Base-by-base conservation (phyloP, 2,113 vertebrate genomes). In the Passer montanus region DNA sequence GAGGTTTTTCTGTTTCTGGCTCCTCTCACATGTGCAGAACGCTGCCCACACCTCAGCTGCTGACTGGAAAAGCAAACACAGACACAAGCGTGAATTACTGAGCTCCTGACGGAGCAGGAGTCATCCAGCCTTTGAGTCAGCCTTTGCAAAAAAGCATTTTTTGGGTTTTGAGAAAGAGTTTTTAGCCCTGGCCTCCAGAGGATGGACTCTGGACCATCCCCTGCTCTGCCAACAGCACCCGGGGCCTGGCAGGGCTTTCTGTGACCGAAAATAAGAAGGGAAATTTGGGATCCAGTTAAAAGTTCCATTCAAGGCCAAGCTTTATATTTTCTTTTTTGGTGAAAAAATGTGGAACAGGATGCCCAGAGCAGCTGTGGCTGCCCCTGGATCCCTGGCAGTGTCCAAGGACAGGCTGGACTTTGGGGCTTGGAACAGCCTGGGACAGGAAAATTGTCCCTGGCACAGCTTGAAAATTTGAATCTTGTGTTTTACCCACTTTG, bases 31-130 rank as follows among this genome's bases (percentile, higher is more conserved):
- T 30, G 55, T 68, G 67, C 88, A 88, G 46, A 26, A 15, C 30
- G 41, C 76, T 95, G 84, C 76, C 85, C 64, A 53, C 68, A 77
- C 41, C 85, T 94, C 86, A 60, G 80, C 89, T 84, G 72, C 66
- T 73, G 69, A 12, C 26, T 88, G 95, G 87, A 90, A 95, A 95
- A 77, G 6, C 76, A 89, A 95, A 87, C 80, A 53, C 53, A 73
- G 93, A n/a, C 49, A 41, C 41, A 12, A 81, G 68, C 20, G 76
- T 31, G 87, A 69, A 80, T 76, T 11, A 15, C 28, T 37, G 86
- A 94, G 89, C 53, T 76, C 59, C 83, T 94, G 79, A 20, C 4
- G 4, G 46, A 41, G 80, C 50, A 79, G 53, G 37, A 84, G n/a
- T 49, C 72, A 84, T 26, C 50, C 68, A 84, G 75, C 41, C 84